Evolutionary conservation across 2,888 invertebrate species (phyloP).

Genomic region (Sycophila texana): DNA sequence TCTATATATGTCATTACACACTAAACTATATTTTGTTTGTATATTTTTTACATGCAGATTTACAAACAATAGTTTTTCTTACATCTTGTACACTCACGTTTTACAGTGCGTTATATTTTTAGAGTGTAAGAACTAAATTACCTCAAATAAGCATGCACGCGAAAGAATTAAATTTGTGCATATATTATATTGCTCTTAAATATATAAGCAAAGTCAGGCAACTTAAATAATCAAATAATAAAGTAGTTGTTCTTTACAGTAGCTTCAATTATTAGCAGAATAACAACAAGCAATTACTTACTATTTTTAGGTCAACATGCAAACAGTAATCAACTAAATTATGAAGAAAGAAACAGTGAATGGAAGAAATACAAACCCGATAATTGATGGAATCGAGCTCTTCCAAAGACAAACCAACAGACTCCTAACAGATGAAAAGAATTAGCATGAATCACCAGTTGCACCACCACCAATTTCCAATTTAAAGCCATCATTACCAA

Average conservation of each 20-base stretch:
- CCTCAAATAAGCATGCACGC: no score
- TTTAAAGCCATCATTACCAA: slow-evolving; percentile 39
- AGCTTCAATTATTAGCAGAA: no score
- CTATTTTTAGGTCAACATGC: background rate
- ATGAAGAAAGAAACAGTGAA: slow-evolving; percentile 16
- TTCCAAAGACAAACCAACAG: slow-evolving; percentile 73
- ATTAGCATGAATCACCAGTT: slow-evolving; percentile 60
- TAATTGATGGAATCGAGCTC: slow-evolving; percentile 73
- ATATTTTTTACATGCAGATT: no score
- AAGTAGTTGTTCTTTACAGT: no score
- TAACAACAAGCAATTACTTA: no score
- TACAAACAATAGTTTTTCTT: no score
- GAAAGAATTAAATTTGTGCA: slow-evolving; percentile 12
- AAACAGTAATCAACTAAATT: slow-evolving; percentile 14
- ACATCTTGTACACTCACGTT: no score
- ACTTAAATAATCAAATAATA: no score
- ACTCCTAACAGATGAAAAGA: slow-evolving; percentile 68
- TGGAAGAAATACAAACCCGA: slow-evolving; percentile 71
- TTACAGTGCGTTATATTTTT: no score
- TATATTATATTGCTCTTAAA: background rate
- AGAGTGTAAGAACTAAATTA: no score
- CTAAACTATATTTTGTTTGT: no score
- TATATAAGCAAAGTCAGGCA: background rate
- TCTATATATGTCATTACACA: no score
- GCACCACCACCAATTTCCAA: slow-evolving; percentile 38